Percentiles rank a stretch among this genome's conserved stretches.
Conservation (phyloP, 2,113 vertebrate genomes). For the Lepus europaeus region DNA sequence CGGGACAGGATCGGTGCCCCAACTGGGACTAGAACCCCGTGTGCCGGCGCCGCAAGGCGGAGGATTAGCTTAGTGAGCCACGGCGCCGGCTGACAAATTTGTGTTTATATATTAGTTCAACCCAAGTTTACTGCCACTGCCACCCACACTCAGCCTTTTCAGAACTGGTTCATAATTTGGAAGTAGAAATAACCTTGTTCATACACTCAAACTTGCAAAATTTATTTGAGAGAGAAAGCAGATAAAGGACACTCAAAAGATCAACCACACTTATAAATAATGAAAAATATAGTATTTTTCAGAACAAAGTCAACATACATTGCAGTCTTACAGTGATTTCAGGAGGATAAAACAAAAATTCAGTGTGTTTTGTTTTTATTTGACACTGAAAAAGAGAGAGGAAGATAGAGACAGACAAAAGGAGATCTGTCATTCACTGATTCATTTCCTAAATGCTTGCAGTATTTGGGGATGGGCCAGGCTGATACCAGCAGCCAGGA, state of each 20-base stretch:
- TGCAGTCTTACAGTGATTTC: not conserved
- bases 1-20: too few relatives aligned
- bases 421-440: too few relatives aligned
- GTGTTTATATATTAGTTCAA: not conserved
- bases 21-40: too few relatives aligned
- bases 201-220: not conserved
- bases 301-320: not conserved
- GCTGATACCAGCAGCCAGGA: too few relatives aligned
- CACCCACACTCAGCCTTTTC: not conserved
- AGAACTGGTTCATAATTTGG: not conserved
- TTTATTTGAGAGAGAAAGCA: not conserved
- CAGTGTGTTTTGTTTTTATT: too few relatives aligned
- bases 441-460: too few relatives aligned
- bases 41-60: too few relatives aligned
- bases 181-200: not conserved
- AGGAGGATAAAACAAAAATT: slow-evolving; percentile 1
- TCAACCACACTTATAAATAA: not conserved
- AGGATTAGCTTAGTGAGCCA: too few relatives aligned
- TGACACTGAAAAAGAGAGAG: too few relatives aligned
- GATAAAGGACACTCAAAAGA: not conserved
- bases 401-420: too few relatives aligned
- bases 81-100: not conserved
- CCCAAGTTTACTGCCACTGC: not conserved
- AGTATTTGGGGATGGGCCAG: too few relatives aligned
- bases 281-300: not conserved